Evolutionary conservation across 2,888 invertebrate species (phyloP).

Genomic region (Nymphalis polychloros): DNA sequence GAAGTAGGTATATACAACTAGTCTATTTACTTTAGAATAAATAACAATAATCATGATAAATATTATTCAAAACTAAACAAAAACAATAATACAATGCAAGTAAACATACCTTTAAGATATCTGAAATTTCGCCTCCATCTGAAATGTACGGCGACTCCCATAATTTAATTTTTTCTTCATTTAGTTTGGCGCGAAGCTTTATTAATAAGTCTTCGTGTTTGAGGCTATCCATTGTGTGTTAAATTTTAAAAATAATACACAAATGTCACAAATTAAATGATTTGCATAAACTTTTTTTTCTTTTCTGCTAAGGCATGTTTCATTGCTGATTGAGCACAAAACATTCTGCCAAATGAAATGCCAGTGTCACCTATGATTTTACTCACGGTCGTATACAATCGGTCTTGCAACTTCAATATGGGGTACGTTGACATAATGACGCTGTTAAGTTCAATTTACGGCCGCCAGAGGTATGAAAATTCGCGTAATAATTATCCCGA

Average conservation of each 20-base stretch:
- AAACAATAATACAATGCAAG: too few species aligned
- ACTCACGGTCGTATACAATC: too few species aligned
- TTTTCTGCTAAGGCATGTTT: too few species aligned
- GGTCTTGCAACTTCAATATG: too few species aligned
- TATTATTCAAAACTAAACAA: background rate
- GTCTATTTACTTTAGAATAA: background rate
- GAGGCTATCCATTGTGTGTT: conserved; percentile 61
- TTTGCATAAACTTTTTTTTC: conserved; percentile 13
- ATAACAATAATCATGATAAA: background rate
- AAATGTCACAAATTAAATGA: conserved; percentile 6
- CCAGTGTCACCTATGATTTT: too few species aligned
- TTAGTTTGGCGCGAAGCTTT: conserved; percentile 85
- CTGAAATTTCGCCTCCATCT: conserved; percentile 56
- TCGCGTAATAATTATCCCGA: too few species aligned
- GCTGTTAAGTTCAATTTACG: too few species aligned
- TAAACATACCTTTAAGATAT: conserved; percentile 69
- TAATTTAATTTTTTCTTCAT: conserved; percentile 85
- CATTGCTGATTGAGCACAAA: too few species aligned
- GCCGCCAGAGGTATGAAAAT: too few species aligned
- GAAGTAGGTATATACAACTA: too few species aligned
- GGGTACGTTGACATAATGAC: too few species aligned
- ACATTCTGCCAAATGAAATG: too few species aligned
- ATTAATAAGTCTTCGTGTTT: conserved; percentile 84
- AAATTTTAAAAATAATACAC: background rate
- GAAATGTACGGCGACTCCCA: conserved; percentile 88